Conservation (phyloP, 2,888 invertebrate species). For the Drosophila quinaria region DNA sequence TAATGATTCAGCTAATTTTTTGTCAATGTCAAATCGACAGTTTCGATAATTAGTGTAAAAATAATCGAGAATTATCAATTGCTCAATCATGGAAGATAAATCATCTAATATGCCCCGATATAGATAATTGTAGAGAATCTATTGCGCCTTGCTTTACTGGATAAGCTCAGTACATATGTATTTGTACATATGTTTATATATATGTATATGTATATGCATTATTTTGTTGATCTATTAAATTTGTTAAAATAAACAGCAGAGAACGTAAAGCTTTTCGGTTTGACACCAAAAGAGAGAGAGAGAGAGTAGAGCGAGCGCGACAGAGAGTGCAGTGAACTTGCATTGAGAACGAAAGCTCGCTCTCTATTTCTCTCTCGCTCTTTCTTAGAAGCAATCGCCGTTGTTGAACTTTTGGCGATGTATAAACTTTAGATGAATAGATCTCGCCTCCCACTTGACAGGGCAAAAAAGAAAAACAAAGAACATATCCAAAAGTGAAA, state of each 20-base stretch:
- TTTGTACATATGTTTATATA: not conserved
- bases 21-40: not conserved
- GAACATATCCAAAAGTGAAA: conserved; percentile 46
- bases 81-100: not conserved
- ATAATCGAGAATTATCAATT: conserved; percentile 1
- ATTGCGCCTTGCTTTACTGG: conserved; percentile 31
- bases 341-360: conserved; percentile 46
- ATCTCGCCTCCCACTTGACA: conserved; percentile 26
- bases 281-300: not conserved
- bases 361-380: conserved; percentile 12
- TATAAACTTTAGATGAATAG: conserved; percentile 72
- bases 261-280: conserved; percentile 48
- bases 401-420: conserved; percentile 40
- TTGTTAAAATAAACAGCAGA: conserved; percentile 36
- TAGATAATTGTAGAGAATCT: not conserved
- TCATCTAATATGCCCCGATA: conserved; percentile 5
- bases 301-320: conserved; percentile 15
- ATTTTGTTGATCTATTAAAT: conserved; percentile 50
- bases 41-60: not conserved
- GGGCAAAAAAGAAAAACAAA: conserved; percentile 49
- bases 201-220: not conserved
- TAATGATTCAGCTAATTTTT: not conserved
- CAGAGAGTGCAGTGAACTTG: conserved; percentile 19
- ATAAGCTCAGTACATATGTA: conserved; percentile 10
- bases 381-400: not conserved